Conservation (phyloP, 2,797 vertebrate genomes). For the Labeo calbasu region DNA sequence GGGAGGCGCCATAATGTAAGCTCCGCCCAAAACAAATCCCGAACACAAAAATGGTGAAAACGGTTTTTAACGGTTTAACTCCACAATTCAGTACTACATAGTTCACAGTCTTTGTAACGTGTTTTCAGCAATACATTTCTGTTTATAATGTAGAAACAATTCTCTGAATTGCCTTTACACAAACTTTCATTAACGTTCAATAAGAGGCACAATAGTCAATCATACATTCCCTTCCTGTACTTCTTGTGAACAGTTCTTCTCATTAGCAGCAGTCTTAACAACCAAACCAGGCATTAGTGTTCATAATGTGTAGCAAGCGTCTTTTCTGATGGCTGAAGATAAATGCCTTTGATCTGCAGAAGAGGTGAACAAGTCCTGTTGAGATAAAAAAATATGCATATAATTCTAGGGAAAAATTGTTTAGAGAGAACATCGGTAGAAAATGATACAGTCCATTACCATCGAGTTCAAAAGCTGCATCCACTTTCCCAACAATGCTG, state of each 20-base stretch:
- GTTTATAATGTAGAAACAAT: too few relatives aligned
- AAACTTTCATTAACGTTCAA: background rate
- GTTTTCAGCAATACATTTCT: too few relatives aligned
- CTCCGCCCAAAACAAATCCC: too few relatives aligned
- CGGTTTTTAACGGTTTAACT: too few relatives aligned
- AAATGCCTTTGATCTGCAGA: slow-evolving; percentile 69
- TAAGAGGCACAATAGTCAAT: background rate
- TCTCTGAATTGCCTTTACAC: too few relatives aligned
- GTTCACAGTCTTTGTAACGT: too few relatives aligned
- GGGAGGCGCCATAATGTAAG: too few relatives aligned
- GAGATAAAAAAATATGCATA: slow-evolving; percentile 32
- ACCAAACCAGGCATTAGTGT: slow-evolving; percentile 70
- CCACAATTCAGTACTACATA: too few relatives aligned
- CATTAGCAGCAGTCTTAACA: slow-evolving; percentile 60
- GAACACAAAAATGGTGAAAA: too few relatives aligned
- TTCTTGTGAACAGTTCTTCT: background rate
- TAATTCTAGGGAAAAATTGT: background rate
- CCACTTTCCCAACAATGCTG: slow-evolving; percentile 61
- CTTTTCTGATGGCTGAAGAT: slow-evolving; percentile 68
- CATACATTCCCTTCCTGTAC: background rate
- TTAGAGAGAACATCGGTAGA: background rate
- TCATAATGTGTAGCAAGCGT: slow-evolving; percentile 57
- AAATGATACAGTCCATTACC: slow-evolving; percentile 18
- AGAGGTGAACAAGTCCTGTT: slow-evolving; percentile 70
- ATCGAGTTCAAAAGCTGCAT: slow-evolving; percentile 70